Evolutionary conservation across 2,888 invertebrate species (phyloP), one percentile per base, ranked within the genome.

Genomic region (Schrankia costaestrigalis): DNA sequence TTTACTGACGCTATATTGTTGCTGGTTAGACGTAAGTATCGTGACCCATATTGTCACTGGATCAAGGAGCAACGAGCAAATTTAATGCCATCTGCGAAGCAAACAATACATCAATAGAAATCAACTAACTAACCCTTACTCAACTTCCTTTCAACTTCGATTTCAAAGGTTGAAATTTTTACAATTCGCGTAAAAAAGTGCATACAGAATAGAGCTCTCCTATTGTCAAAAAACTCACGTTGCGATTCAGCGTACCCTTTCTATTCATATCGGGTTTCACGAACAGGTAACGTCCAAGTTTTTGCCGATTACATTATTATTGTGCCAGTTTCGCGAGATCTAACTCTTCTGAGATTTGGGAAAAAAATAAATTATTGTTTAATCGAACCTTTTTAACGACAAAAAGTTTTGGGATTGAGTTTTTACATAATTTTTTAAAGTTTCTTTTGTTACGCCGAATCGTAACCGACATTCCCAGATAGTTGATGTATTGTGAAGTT

Each of bases 381-480:
- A 80, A 79, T 76, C 72, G 69, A 73, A 77, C 63, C 68, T 78
- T 82, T 80, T 60, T 47, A 61, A 56, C 46, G 60, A 65, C 69
- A 84, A 84, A 85, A 86, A 84, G 71, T 59, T 51, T 48, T 67
- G 36, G 75, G 72, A 78, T 68, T 59, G 68, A 74, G 57, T 74
- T 79, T 80, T 77, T 76, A 71, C 58, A 63, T 55, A 60, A 63
- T 65, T 81, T 83, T 86, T 85, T 86, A 78, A 76, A 68, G 72
- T 73, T 80, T 77, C 78, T 71, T 80, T 86, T 86, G 82, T 85
- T 59, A 66, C 51, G 48, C 47, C 66, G 49, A 57, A 69, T 77
- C 77, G 78, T 82, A 86, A 85, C 86, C 78, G 84, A 85, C 82
- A 80, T 87, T 87, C 87, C 78, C 86, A 86, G 84, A 80, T 85